Evolutionary conservation across 2,888 invertebrate species (phyloP), one percentile per base, ranked within the genome.

Genomic region (Terebella lapidaria): DNA sequence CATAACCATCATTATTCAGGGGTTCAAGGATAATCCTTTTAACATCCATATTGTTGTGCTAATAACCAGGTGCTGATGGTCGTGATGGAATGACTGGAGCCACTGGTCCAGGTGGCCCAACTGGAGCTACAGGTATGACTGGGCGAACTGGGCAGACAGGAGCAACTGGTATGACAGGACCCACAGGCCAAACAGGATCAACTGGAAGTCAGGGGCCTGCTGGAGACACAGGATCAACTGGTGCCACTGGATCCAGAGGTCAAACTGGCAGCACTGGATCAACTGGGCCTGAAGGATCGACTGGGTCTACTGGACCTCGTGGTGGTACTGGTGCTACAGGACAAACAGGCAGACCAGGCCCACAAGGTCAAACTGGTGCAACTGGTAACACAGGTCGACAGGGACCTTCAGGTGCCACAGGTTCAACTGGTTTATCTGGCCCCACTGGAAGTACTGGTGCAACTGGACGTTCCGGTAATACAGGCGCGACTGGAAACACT

Each of bases 341-440:
- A 27, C 24, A n/a, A 18, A 47, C 46, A 3, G 64, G 64, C 20
- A 45, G 28, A 15, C 15, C 25, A 10, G 56, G 56, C 3, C 46
- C 46, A n/a, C 26, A 20, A 30, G 64, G 64, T 20, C 29, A 35
- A 1, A 54, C 60, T 22, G 64, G 64, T 15, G 15, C 27, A 35
- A 59, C 57, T 47, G 64, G 64, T 18, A 51, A 49, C 3, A 54
- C 53, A 3, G 64, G 64, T 22, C 57, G 28, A 10, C 49, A 42
- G n/a, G 64, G 64, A 26, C 35, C 51, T 28, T 63, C 65, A 2
- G 65, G 65, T 49, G 18, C 54, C 10, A 63, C 62, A 20, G 65
- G 65, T 29, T 47, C 52, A 3, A 30, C 51, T 30, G 61, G 61
- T 25, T 18, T 26, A 24, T 56, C 62, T 28, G 63, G 63, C 22